Base-by-base conservation (phyloP, 2,797 vertebrate genomes). In the Scomberomorus guttatus region DNA sequence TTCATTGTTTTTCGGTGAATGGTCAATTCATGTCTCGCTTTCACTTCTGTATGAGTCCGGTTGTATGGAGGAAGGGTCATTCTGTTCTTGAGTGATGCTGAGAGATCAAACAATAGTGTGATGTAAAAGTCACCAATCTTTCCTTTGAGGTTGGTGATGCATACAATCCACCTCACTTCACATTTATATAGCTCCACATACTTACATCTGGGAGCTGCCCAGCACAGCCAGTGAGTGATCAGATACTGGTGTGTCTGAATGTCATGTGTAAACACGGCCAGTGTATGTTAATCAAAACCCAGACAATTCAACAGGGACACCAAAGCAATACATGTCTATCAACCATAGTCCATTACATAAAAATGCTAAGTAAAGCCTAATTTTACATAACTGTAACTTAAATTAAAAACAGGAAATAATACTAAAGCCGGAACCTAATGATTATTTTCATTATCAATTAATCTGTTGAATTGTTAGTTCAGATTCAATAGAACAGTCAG, bases 1-100 rank as follows among this genome's bases (percentile, higher is more conserved):
- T 12, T 63, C 71, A 57, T 48, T 69, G 70, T 37, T 76, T 78
- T 80, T 68, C 12, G 4, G 50, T 37, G 42, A 87, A 71, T 48
- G 79, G 58, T 72, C n/a, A 39, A 2, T 60, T 82, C 62, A 61
- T 17, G 29, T 80, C 55, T 72, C 0, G 0, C 76, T 79, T 81
- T 83, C 84, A 56, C 72, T 64, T 81, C 75, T 10, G 3, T 27
- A 42, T 52, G 54, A 55, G 50, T 66, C 50, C 44, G 59, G 46
- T 12, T 57, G 29, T 32, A 20, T 54, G 51, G 42, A 75, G 42
- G 44, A 65, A 34, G 51, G 54, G 44, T 82, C 59, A 54, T 58
- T 70, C 42, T 42, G 55, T 54, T 54, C 42, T 51, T 34, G 11
- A 39, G 17, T 42, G 57, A 10, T 34, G 59, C 6, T 13, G 6